Evolutionary conservation across 2,113 vertebrate species (phyloP), one percentile per base, ranked within the genome.

Genomic region (Carassius gibelio): DNA sequence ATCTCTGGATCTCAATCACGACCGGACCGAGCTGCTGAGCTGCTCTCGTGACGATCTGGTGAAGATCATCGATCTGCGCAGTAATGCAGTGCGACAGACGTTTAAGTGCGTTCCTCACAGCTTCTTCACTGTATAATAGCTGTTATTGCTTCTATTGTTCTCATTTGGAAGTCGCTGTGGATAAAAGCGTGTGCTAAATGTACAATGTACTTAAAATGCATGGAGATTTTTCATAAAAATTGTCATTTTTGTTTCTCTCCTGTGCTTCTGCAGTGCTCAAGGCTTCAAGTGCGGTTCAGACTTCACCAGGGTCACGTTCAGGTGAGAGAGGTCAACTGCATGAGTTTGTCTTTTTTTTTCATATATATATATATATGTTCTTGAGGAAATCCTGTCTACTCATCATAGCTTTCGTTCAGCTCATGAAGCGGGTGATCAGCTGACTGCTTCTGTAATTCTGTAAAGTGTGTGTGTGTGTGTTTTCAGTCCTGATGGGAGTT

Each of bases 201-300:
- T 38, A 4, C 0, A 5, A 5, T 38, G 3, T 3, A 5, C 3
- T 38, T 38, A 3, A 42, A 42, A 66, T 30, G 14, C 66, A 69
- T 71, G 3, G 19, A 3, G 17, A 38, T 69, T 8, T 74, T 2
- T 74, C 45, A 42, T 42, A 42, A 11, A 5, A n/a, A 48, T 2
- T 1, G 0, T 30, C 30, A 0, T 3, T 13, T 50, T 50, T 50
- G 2, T 38, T 4, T 38, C 3, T 4, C 5, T 42, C 5, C 38
- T 42, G 38, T 52, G 13, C 14, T 52, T 61, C 3, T 69, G 30
- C 90, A 99, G 98, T 9, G 96, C 97, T 15, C 95, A 95, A 42
- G 97, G 97, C 38, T 99, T 99, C 92, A 99, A 99, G 90, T 99
- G 98, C 57, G 98, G 98, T 75, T 97, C 97, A 2, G 98, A 99